Percentiles rank a stretch among this genome's conserved stretches.
Evolutionary conservation across 2,113 vertebrate species (phyloP).

Genomic region (Periophthalmodon schlosseri): DNA sequence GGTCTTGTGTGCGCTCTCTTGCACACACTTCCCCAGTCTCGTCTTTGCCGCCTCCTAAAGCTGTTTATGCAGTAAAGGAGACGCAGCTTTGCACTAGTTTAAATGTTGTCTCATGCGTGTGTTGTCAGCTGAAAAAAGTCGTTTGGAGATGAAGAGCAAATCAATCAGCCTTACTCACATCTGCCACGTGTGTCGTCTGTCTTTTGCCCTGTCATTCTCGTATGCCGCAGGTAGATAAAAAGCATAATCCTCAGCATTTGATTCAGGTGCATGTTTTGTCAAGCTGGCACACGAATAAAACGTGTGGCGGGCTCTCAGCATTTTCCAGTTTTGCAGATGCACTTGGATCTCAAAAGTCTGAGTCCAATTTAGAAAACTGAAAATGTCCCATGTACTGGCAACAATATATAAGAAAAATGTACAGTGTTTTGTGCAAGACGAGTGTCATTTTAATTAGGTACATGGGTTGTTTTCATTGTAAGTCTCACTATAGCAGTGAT

Average conservation of each 20-base stretch:
- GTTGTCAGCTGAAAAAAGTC: slow-evolving; percentile 56
- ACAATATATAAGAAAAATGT: background rate
- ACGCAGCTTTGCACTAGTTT: slow-evolving; percentile 59
- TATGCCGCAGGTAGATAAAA: slow-evolving; percentile 61
- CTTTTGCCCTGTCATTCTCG: slow-evolving; percentile 61
- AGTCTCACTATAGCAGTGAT: too few species aligned
- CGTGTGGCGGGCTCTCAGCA: slow-evolving; percentile 27
- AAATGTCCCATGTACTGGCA: background rate
- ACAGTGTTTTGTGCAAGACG: background rate
- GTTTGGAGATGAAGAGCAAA: slow-evolving; percentile 63
- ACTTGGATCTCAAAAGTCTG: slow-evolving; percentile 5
- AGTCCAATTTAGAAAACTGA: slow-evolving; percentile 3
- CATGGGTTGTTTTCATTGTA: too few species aligned
- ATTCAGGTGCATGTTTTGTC: slow-evolving; percentile 65
- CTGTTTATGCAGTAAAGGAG: slow-evolving; percentile 63
- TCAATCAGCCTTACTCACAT: slow-evolving; percentile 73
- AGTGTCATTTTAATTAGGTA: background rate
- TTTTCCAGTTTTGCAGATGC: slow-evolving; percentile 19
- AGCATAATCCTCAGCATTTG: slow-evolving; percentile 70
- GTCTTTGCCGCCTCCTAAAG: slow-evolving; percentile 42
- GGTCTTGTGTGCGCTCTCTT: slow-evolving; percentile 24
- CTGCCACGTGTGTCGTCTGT: slow-evolving; percentile 64
- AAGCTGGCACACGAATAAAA: slow-evolving; percentile 43
- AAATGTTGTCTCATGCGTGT: slow-evolving; percentile 44
- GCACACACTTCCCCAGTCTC: slow-evolving; percentile 40